Conservation (phyloP, 1,140 invertebrate genomes). For the Spodoptera litura region DNA sequence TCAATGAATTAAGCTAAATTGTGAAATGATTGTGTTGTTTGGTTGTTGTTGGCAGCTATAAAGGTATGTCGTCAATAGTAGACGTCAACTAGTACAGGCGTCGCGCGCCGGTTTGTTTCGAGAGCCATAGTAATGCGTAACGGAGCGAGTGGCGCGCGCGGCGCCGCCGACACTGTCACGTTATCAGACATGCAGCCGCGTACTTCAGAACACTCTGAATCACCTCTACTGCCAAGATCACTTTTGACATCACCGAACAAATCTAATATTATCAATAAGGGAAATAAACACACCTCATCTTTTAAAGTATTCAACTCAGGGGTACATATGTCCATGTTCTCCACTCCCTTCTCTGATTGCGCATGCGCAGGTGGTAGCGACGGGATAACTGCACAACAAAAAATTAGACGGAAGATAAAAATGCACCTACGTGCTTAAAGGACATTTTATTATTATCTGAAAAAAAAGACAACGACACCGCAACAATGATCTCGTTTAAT, state of each 20-base stretch:
- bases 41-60: neutral
- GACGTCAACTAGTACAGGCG: constrained; percentile 8
- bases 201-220: neutral
- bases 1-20: neutral
- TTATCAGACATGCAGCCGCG: neutral
- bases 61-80: neutral
- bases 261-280: too few species aligned
- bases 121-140: neutral
- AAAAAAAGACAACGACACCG: constrained; percentile 54
- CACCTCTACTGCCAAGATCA: neutral
- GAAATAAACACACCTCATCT: constrained; percentile 56
- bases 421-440: constrained; percentile 54
- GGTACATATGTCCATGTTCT: constrained; percentile 65
- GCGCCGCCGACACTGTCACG: neutral
- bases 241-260: too few species aligned
- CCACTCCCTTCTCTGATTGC: constrained; percentile 56
- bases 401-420: constrained; percentile 66
- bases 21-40: neutral
- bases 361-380: constrained; percentile 52
- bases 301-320: constrained; percentile 54
- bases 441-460: constrained; percentile 55
- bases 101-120: neutral
- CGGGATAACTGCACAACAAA: constrained; percentile 65
- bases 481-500: constrained; percentile 27
- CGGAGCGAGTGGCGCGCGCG: neutral